Evolutionary conservation across 2,888 invertebrate species (phyloP).

Genomic region (Polyploca ridens): DNA sequence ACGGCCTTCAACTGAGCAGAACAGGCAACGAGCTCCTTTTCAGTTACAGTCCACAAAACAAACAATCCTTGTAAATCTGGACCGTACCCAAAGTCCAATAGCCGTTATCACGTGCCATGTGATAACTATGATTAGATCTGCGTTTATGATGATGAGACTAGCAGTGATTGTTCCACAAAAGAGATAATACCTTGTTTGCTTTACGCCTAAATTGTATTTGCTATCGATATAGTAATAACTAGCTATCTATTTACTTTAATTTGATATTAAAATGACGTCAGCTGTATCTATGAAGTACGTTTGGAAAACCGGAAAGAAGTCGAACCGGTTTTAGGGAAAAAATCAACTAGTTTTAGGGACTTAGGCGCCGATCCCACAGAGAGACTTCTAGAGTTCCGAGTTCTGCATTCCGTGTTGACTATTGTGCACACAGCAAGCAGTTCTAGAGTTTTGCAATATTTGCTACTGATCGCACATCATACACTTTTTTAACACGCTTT

Average conservation of each 20-base stretch:
- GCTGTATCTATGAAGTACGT: neutral
- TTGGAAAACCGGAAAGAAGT: no score
- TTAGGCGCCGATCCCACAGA: no score
- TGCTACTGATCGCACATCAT: no score
- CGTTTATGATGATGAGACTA: constrained; percentile 3
- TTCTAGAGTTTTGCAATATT: no score
- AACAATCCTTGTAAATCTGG: neutral
- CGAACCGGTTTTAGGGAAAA: no score
- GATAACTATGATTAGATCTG: neutral
- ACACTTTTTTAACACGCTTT: no score
- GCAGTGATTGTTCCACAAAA: constrained; percentile 6
- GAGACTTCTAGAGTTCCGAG: no score
- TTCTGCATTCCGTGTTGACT: no score
- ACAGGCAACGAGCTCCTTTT: no score
- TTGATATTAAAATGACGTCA: neutral
- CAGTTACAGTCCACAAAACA: neutral
- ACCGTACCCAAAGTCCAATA: neutral
- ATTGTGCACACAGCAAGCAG: no score
- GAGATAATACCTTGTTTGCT: neutral
- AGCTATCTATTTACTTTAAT: neutral
- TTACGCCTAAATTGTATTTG: constrained; percentile 2
- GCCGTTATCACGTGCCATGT: neutral
- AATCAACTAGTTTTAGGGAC: no score
- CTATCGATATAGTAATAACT: neutral
- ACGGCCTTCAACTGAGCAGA: no score